Evolutionary conservation across 2,888 invertebrate species (phyloP), one percentile per base, ranked within the genome.

Genomic region (Coleophora deauratella): DNA sequence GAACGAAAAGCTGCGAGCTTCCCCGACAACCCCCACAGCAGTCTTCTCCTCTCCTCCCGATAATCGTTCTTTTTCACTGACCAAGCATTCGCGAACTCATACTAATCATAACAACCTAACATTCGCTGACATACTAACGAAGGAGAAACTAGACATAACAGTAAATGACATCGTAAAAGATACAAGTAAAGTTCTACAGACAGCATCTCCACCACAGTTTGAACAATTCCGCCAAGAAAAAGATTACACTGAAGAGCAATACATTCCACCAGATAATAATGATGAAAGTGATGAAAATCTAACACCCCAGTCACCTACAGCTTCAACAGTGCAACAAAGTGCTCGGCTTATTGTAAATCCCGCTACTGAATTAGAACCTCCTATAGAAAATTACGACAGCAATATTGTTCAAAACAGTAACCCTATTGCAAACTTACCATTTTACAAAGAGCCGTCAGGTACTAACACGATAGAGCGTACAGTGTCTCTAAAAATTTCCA

Each of bases 401-500:
- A 37, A 40, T 28, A 35, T 39, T 33, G 12, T 33, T 10, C 50
- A 63, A 51, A 72, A 63, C 40, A 54, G 47, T 40, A 82, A 81
- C 44, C 62, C 55, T 45, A 44, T 81, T 30, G 58, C 74, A 2
- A 70, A 62, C 49, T 64, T 82, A 44, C 79, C 82, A 27, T 82
- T 64, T 51, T 74, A 62, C 38, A 76, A 74, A 57, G 75, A 79
- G 53, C 21, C 21, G 6, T 56, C 74, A 8, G 38, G 62, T 14
- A 51, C 60, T 39, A 81, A 76, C 38, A 82, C 81, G 1, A 82
- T 84, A 44, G 82, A 84, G 55, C 66, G 82, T 55, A 84, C 81
- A 6, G 78, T 85, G 12, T 81, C 82, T 9, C 55, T 85, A 32
- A 84, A 82, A 76, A 82, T 85, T 46, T 79, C 78, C 0, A 73